A percentile compares a stretch with the other conserved stretches of the same genome.
Evolutionary conservation across 2,888 invertebrate genomes (phyloP).

Genomic region (Drosophila sordidapex): DNA sequence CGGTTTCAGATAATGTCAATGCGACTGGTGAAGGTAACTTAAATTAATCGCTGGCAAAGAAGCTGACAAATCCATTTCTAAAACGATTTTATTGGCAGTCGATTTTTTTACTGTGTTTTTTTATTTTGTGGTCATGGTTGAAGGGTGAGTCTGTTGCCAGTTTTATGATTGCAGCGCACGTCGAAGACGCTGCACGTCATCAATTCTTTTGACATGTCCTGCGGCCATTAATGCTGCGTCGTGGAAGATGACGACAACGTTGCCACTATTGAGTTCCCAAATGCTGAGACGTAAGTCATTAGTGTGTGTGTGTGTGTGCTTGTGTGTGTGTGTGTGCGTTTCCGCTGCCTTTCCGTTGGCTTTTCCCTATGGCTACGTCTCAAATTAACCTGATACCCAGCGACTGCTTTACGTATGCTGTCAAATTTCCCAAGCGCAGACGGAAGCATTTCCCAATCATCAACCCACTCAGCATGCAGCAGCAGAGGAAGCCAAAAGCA

Average conservation of each 20-base stretch:
- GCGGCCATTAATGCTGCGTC: slow-evolving; percentile 70
- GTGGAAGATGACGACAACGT: slow-evolving; percentile 44
- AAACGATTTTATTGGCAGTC: slow-evolving; percentile 54
- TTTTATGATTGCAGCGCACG: slow-evolving; percentile 70
- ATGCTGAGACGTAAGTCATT: not conserved
- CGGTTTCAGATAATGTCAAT: slow-evolving; percentile 27
- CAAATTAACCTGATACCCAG: slow-evolving; percentile 73
- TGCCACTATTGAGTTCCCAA: slow-evolving; percentile 18
- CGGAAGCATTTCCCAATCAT: slow-evolving; percentile 73
- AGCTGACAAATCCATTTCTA: slow-evolving; percentile 62
- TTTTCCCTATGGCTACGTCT: slow-evolving; percentile 62
- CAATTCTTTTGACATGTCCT: slow-evolving; percentile 81
- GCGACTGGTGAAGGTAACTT: slow-evolving; percentile 21
- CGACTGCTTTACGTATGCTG: slow-evolving; percentile 53
- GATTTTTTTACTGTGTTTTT: slow-evolving; percentile 2
- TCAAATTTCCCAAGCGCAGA: slow-evolving; percentile 67
- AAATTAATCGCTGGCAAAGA: slow-evolving; percentile 64
- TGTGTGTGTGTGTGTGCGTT: slow-evolving; percentile 40
- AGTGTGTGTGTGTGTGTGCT: slow-evolving; percentile 11
- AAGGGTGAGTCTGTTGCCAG: slow-evolving; percentile 37
- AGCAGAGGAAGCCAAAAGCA: slow-evolving; percentile 53
- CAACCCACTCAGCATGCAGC: slow-evolving; percentile 33
- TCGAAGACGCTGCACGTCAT: slow-evolving; percentile 72
- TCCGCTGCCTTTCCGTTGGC: slow-evolving; percentile 60
- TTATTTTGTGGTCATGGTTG: not conserved